Conservation (phyloP, 2,113 vertebrate genomes). For the Varanus salvator region DNA sequence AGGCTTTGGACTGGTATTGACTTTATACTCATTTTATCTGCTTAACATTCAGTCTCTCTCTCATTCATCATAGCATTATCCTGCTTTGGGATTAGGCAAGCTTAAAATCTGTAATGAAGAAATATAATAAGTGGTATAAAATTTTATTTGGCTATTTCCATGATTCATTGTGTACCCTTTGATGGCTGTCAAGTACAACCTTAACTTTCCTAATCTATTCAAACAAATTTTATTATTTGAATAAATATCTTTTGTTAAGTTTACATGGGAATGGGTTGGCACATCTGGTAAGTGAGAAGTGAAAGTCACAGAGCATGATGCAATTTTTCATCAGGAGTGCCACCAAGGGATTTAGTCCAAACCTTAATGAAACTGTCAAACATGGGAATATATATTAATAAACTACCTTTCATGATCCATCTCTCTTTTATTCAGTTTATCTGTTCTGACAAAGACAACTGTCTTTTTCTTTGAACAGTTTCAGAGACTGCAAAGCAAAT, state of each 20-base stretch:
- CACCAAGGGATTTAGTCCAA: constrained; percentile 32
- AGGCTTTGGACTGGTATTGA: not conserved
- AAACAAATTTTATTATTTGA: constrained; percentile 49
- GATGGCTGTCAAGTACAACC: not conserved
- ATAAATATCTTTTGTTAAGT: constrained; percentile 44
- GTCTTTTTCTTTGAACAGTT: constrained; percentile 36
- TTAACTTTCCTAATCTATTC: constrained; percentile 50
- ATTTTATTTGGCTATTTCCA: constrained; percentile 43
- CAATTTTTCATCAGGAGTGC: constrained; percentile 38
- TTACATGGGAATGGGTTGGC: constrained; percentile 43
- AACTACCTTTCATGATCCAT: constrained; percentile 27
- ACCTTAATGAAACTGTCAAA: constrained; percentile 42
- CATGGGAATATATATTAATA: constrained; percentile 32
- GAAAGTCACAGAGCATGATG: constrained; percentile 47
- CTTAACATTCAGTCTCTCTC: not conserved
- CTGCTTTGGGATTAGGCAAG: not conserved
- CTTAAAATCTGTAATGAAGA: constrained; percentile 6
- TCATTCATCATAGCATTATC: not conserved
- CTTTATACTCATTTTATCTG: not conserved
- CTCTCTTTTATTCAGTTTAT: constrained; percentile 27
- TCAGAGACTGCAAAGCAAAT: constrained; percentile 24
- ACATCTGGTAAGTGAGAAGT: constrained; percentile 51
- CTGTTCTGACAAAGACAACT: constrained; percentile 45
- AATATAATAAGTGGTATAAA: not conserved
- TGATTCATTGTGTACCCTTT: not conserved